These are phyloP conservation scores for Acleris sparsana DNA, from an alignment of 2,888 invertebrate species.

Conservation along the genomic window DNA sequence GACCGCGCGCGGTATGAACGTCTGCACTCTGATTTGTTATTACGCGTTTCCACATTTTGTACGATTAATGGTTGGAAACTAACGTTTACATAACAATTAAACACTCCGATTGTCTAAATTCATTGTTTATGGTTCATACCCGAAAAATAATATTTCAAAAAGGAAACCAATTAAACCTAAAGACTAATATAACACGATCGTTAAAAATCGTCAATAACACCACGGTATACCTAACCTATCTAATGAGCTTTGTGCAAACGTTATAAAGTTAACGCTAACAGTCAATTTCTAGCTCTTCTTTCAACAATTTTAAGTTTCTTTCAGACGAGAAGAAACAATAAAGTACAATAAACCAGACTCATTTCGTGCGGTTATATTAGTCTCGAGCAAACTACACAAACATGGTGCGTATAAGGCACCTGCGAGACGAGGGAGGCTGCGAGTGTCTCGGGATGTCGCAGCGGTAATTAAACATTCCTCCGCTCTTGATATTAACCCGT, in stretches of 20 bases:
- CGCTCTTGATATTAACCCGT: slow-evolving; percentile 69
- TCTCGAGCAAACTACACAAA: slow-evolving; percentile 10
- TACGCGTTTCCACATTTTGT: not conserved
- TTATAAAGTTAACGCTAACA: no score
- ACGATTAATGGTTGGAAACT: not conserved
- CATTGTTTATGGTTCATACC: no score
- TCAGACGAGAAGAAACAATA: not conserved
- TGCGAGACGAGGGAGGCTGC: slow-evolving; percentile 34
- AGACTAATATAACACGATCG: no score
- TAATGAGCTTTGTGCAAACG: no score
- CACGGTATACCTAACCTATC: no score
- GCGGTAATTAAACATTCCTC: slow-evolving; percentile 57
- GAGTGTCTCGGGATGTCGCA: slow-evolving; percentile 61
- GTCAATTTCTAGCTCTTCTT: not conserved
- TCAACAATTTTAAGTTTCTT: no score
- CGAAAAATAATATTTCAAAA: no score
- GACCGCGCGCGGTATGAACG: slow-evolving; percentile 48
- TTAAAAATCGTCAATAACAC: no score
- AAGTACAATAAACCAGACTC: not conserved
- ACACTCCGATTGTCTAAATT: no score
- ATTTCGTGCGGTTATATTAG: slow-evolving; percentile 1
- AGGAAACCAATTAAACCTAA: no score
- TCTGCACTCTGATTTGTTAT: slow-evolving; percentile 8
- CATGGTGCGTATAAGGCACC: slow-evolving; percentile 10
- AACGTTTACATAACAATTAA: not conserved